Percentiles rank a stretch among this genome's conserved stretches.
Conservation (phyloP, 1,140 invertebrate species). For the Sitophilus oryzae region DNA sequence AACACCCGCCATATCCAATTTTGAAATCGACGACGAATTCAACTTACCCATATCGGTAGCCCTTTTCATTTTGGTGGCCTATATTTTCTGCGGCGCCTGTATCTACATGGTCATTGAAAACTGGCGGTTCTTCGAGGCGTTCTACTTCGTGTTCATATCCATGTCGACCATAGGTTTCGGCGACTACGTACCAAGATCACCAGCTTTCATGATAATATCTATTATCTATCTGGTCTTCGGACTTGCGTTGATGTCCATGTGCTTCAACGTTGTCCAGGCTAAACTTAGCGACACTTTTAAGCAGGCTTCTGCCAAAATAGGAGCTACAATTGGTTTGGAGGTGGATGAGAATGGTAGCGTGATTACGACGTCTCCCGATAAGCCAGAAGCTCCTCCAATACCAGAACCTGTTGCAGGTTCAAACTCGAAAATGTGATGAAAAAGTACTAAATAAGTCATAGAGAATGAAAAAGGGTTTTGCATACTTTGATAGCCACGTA, state of each 20-base stretch:
- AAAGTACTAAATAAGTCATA: background rate
- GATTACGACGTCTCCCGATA: constrained; percentile 3
- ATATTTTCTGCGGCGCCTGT: constrained; percentile 78
- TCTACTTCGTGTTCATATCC: constrained; percentile 93
- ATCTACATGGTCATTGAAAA: constrained; percentile 71
- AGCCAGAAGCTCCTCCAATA: constrained; percentile 1
- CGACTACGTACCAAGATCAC: constrained; percentile 81
- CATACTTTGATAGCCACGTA: too few relatives aligned
- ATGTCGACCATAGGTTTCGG: constrained; percentile 92
- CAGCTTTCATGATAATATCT: constrained; percentile 86
- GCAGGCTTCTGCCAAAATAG: constrained; percentile 77
- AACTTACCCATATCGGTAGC: constrained; percentile 85
- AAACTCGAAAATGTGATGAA: background rate
- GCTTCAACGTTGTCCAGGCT: constrained; percentile 93
- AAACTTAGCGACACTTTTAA: constrained; percentile 76
- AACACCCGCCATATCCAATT: constrained; percentile 65
- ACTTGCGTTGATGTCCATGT: constrained; percentile 91
- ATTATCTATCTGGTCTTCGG: constrained; percentile 93
- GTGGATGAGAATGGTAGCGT: constrained; percentile 58
- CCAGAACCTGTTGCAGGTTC: background rate
- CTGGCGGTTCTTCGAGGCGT: constrained; percentile 82
- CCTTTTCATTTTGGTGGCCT: constrained; percentile 70
- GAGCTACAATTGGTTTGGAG: constrained; percentile 75
- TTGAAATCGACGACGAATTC: constrained; percentile 83
- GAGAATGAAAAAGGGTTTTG: too few relatives aligned